Conservation (phyloP, 2,797 vertebrate species). For the Tenualosa ilisha region DNA sequence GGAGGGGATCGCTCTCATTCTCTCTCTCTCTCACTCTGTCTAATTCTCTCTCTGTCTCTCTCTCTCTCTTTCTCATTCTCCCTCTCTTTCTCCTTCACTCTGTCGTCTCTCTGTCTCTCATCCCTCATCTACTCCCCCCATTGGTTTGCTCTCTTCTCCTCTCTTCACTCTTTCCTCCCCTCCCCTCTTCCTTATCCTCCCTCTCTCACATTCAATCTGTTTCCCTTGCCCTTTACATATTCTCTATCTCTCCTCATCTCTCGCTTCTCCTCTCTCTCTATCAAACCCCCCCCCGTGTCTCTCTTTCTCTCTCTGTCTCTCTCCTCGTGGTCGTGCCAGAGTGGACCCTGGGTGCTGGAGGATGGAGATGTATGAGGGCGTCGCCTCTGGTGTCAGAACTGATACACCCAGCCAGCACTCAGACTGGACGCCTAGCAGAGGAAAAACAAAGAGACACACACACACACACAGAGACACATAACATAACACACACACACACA, state of each 20-base stretch:
- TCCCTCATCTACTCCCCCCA: background rate
- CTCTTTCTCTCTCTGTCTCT: background rate
- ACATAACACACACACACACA: background rate
- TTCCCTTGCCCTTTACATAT: no score
- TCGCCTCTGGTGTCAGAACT: constrained; percentile 18
- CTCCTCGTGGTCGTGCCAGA: background rate
- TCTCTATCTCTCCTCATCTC: background rate
- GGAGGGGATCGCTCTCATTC: background rate
- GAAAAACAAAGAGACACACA: background rate
- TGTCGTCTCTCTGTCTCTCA: background rate
- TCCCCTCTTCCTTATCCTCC: background rate
- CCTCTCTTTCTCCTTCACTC: background rate
- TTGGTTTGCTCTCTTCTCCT: background rate
- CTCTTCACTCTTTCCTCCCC: background rate
- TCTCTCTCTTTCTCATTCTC: background rate
- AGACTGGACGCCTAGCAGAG: background rate
- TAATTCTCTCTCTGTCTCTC: background rate
- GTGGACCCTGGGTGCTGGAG: background rate
- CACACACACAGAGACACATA: constrained; percentile 17
- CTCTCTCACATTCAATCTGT: background rate
- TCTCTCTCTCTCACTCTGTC: background rate
- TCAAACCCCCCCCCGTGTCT: background rate
- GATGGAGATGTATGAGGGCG: constrained; percentile 16
- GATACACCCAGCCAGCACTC: constrained; percentile 12
- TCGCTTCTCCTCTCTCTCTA: background rate